These are phyloP conservation scores for Sylvia borin DNA, from an alignment of 2,797 vertebrate genomes.

Conservation along the genomic window DNA sequence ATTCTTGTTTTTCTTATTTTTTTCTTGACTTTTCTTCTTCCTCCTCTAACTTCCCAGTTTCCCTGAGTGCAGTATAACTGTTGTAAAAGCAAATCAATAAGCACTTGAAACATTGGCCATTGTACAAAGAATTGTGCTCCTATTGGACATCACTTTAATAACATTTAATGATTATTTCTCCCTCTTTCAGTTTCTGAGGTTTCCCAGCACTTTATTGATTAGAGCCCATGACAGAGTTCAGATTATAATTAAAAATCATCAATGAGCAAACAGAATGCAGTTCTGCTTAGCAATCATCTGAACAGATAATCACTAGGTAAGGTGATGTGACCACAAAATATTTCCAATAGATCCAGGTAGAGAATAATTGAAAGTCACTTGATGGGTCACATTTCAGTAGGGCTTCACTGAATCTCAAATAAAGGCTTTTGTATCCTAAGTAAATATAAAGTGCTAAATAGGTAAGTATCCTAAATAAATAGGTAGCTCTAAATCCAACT, in stretches of 20 bases:
- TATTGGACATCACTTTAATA: constrained; percentile 66
- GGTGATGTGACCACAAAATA: not conserved
- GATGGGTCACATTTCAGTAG: not conserved
- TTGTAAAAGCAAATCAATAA: constrained; percentile 73
- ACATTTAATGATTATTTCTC: constrained; percentile 68
- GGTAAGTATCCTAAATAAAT: not conserved
- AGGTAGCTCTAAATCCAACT: not conserved
- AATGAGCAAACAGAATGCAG: constrained; percentile 13
- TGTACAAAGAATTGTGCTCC: constrained; percentile 57
- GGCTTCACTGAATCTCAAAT: not conserved
- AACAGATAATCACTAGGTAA: constrained; percentile 37
- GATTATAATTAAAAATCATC: constrained; percentile 68
- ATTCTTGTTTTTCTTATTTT: not conserved
- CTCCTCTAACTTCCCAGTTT: not conserved
- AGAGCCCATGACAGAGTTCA: constrained; percentile 41
- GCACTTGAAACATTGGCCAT: constrained; percentile 62
- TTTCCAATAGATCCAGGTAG: not conserved
- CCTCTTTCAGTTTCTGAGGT: constrained; percentile 38
- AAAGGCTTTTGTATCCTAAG: not conserved
- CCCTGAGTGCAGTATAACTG: constrained; percentile 56
- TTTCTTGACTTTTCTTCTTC: not conserved
- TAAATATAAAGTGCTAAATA: not conserved
- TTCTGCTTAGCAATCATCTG: constrained; percentile 24
- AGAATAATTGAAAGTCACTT: constrained; percentile 32
- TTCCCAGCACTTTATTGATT: constrained; percentile 63